Base-by-base conservation (phyloP, 2,888 invertebrate genomes). In the Nymphalis c-album region DNA sequence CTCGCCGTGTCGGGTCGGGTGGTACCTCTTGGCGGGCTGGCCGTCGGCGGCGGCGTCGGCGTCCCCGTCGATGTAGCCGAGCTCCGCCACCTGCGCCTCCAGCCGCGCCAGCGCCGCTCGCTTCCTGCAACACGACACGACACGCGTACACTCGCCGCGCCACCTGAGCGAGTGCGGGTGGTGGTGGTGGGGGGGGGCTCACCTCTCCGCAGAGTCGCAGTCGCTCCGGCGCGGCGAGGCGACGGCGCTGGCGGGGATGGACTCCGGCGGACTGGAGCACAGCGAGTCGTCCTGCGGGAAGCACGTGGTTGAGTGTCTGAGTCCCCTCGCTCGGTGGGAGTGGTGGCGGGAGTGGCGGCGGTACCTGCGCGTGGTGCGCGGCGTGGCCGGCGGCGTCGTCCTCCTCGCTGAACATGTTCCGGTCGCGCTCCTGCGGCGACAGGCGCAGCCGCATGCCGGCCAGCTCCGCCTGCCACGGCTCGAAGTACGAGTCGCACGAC, bases 401-500 rank as follows among this genome's bases (percentile, higher is more conserved):
- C 82, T 97, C 97, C 80, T 97, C 97, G n/a, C 96, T 96, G 85
- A 97, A 97, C 90, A 97, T 97, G 78, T 96, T 94, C 94, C 96
- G 95, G 87, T 97, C 97, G 0, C 96, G 93, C 83, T 97, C 97
- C 78, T 97, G 97, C 59, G 97, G 94, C 71, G 97, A 96, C 76
- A 97, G 96, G 62, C 97, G 96, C 48, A 97, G 90, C 35, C 96
- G 94, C 86, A 97, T 95, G 81, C 96, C 97, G n/a, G 96, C 96
- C 63, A 97, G 91, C 86, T 97, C 97, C 35, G 86, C 95, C 93
- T 90, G 95, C 93, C 93, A 94, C 77, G 93, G 95, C 93, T 98
- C 97, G 90, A 98, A 98, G 89, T 98, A 98, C 0, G 98, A 98
- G 85, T 98, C 98, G 86, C 98, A 98, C 0, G 97, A 97, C 0